Evolutionary conservation across 1,140 invertebrate species (phyloP), one percentile per base, ranked within the genome.

Genomic region (Philopotamus ludificatus): DNA sequence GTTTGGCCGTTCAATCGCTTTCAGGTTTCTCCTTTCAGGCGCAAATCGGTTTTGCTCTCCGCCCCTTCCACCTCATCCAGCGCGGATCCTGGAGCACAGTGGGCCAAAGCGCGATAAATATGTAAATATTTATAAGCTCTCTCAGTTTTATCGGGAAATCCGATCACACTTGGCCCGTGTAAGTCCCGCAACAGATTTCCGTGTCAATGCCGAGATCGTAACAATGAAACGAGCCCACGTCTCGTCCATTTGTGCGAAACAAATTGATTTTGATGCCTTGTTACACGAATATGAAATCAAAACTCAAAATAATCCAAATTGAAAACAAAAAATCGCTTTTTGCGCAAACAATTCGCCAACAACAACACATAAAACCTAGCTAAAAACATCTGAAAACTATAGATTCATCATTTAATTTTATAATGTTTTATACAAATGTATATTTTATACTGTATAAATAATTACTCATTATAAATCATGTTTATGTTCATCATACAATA

Each of bases 121-220:
- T 61, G 59, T 61, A 61, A 61, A 61, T 61, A 61, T 44, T 61
- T 50, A 49, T 61, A 21, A 42, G 26, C 59, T 61, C 23, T 50
- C 42, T 22, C 15, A 47, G 59, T 47, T 16, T 61, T 61, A 61
- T 61, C 59, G 26, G 8, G 22, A 49, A 61, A 47, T 49, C 59
- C 59, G 42, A 61, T 61, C 59, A 49, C 22, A n/a, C 59, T 12
- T 22, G 50, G 3, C 18, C 8, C 50, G 44, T 53, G 20, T 53
- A 26, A 53, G 50, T 10, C 21, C 18, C 23, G 23, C 23, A 53
- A 15, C 20, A 26, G 50, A 53, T 53, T 53, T 21, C 16, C 50
- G 12, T 23, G 50, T 53, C 50, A 53, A 53, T 53, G 23, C n/a
- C n/a, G n/a, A 21, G 23, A n/a, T 3, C 16, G 44, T 47, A 47